Conservation (phyloP, 1,140 invertebrate species). For the Alviniconcha marisindica region DNA sequence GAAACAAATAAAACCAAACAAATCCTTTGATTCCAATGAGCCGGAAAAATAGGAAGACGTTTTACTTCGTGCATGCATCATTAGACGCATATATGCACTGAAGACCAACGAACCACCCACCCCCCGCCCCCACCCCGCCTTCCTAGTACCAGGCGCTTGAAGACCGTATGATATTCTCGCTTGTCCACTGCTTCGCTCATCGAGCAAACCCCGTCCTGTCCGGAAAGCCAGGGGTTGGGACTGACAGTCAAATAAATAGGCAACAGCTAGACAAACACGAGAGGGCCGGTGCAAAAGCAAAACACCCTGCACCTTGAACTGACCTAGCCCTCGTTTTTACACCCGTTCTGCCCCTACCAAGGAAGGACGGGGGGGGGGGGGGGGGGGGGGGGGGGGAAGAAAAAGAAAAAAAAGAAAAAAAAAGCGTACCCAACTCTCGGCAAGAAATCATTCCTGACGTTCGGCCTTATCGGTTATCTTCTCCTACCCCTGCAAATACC, state of each 20-base stretch:
- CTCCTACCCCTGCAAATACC: not conserved
- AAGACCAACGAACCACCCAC: no score
- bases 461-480: constrained; percentile 29
- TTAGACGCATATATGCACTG: no score
- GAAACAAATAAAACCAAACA: no score
- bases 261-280: constrained; percentile 1
- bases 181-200: no score
- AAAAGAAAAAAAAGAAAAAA: not conserved
- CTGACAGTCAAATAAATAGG: not conserved
- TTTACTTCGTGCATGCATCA: no score
- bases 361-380: not conserved
- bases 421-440: not conserved
- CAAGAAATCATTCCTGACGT: constrained; percentile 15
- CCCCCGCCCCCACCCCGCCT: no score
- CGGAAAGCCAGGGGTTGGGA: not conserved
- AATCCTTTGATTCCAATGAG: no score
- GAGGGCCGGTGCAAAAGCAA: not conserved
- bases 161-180: no score
- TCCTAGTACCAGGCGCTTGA: no score
- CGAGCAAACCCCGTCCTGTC: no score
- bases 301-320: not conserved
- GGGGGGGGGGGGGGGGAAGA: not conserved
- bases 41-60: no score
- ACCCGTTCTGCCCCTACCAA: not conserved
- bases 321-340: no score